These are phyloP conservation scores for Linyphia triangularis DNA, from an alignment of 2,888 invertebrate genomes.

Conservation along the genomic window DNA sequence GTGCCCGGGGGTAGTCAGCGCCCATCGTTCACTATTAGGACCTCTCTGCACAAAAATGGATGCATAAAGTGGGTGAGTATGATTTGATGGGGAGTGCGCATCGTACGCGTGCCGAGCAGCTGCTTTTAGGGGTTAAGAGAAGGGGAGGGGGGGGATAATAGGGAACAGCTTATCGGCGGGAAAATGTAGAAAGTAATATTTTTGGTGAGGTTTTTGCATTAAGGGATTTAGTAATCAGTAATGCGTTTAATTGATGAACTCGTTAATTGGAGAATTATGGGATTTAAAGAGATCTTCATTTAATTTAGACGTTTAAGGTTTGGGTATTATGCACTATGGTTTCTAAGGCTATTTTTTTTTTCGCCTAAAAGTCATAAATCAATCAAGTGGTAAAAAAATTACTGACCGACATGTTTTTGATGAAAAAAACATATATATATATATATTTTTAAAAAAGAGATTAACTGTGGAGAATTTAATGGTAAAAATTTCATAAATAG, in stretches of 20 bases:
- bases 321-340: no score
- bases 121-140: conserved; percentile 27
- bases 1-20: not conserved
- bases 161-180: not conserved
- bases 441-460: no score
- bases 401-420: no score
- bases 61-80: not conserved
- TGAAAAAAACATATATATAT: no score
- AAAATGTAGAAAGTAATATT: not conserved
- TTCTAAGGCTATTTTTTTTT: no score
- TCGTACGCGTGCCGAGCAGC: conserved; percentile 57
- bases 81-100: not conserved
- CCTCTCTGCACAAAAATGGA: not conserved
- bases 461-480: no score
- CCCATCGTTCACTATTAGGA: not conserved
- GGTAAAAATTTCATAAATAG: no score
- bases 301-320: no score
- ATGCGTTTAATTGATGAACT: not conserved
- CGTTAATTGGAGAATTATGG: no score
- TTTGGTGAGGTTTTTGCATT: not conserved
- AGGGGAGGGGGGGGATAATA: not conserved
- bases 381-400: no score
- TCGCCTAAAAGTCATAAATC: no score
- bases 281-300: no score
- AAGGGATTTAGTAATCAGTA: not conserved